Evolutionary conservation across 1,140 invertebrate genomes (phyloP).

Genomic region (Cephus cinctus): DNA sequence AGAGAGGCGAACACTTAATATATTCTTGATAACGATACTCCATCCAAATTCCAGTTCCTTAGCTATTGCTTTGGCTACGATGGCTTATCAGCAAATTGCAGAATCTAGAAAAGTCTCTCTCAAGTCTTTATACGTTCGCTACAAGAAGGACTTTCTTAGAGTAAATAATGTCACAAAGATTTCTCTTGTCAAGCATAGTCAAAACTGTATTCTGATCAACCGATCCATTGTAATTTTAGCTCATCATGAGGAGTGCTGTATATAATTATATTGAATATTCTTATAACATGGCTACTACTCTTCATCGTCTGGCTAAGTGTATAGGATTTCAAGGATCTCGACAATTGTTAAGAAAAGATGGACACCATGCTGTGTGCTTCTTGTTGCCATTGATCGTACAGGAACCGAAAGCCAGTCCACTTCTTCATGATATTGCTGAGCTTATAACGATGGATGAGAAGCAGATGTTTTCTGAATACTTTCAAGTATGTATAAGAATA

Average conservation of each 20-base stretch:
- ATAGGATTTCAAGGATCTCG: slow-evolving; percentile 62
- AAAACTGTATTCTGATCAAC: too few species aligned
- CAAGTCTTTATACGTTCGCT: slow-evolving; percentile 65
- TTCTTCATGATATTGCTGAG: slow-evolving; percentile 63
- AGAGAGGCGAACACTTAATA: slow-evolving; percentile 35
- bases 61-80: slow-evolving; percentile 60
- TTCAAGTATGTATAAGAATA: slow-evolving; percentile 26
- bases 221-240: too few species aligned
- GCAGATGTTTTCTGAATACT: slow-evolving; percentile 59
- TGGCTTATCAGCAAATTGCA: slow-evolving; percentile 63
- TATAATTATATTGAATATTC: slow-evolving; percentile 57
- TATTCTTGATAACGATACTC: slow-evolving; percentile 57
- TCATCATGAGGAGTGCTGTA: slow-evolving; percentile 61
- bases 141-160: slow-evolving; percentile 65
- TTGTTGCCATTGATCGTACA: slow-evolving; percentile 59
- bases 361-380: slow-evolving; percentile 61
- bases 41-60: slow-evolving; percentile 58
- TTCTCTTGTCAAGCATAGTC: too few species aligned
- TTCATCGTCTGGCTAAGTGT: slow-evolving; percentile 57
- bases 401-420: slow-evolving; percentile 53
- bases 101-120: slow-evolving; percentile 58
- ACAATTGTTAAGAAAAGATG: slow-evolving; percentile 62
- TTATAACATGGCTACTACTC: slow-evolving; percentile 50
- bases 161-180: too few species aligned
- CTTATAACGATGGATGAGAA: slow-evolving; percentile 59